A percentile compares a stretch with the other conserved stretches of the same genome.
phyloP scores from a whole-genome alignment of 2,797 vertebrate species.

The Takifugu ocellatus region DNA sequence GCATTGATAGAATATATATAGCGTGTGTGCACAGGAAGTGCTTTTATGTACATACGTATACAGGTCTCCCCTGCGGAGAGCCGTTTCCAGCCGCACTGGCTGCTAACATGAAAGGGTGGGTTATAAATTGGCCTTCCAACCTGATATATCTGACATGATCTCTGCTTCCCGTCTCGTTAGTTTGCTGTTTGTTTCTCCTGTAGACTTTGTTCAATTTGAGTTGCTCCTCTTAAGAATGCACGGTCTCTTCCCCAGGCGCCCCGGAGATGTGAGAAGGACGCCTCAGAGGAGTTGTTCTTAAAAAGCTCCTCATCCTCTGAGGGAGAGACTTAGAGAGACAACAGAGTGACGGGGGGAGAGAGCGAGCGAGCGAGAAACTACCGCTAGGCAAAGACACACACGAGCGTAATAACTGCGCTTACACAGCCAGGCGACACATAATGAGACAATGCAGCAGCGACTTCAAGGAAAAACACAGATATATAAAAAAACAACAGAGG shows the following conservation, averaged over 20 bases:
- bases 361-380: slow-evolving; percentile 47
- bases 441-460: slow-evolving; percentile 77
- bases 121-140: slow-evolving; percentile 78
- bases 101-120: slow-evolving; percentile 65
- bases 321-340: slow-evolving; percentile 60
- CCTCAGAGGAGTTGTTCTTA: slow-evolving; percentile 81
- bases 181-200: slow-evolving; percentile 78
- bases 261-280: slow-evolving; percentile 75
- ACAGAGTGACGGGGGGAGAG: slow-evolving; percentile 15
- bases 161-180: slow-evolving; percentile 72
- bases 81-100: no score
- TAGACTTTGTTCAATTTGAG: slow-evolving; percentile 77
- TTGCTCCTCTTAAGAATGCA: slow-evolving; percentile 76
- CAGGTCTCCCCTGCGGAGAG: slow-evolving; percentile 10
- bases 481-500: slow-evolving; percentile 75
- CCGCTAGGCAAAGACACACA: slow-evolving; percentile 65
- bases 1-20: slow-evolving; percentile 42
- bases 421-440: slow-evolving; percentile 77
- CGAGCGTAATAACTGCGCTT: slow-evolving; percentile 78
- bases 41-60: slow-evolving; percentile 55
- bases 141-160: slow-evolving; percentile 73
- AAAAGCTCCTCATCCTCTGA: slow-evolving; percentile 76
- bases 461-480: slow-evolving; percentile 73
- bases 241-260: slow-evolving; percentile 76
- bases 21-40: slow-evolving; percentile 34